Conservation (phyloP, 2,888 invertebrate genomes). For the Leptopilina syphax region DNA sequence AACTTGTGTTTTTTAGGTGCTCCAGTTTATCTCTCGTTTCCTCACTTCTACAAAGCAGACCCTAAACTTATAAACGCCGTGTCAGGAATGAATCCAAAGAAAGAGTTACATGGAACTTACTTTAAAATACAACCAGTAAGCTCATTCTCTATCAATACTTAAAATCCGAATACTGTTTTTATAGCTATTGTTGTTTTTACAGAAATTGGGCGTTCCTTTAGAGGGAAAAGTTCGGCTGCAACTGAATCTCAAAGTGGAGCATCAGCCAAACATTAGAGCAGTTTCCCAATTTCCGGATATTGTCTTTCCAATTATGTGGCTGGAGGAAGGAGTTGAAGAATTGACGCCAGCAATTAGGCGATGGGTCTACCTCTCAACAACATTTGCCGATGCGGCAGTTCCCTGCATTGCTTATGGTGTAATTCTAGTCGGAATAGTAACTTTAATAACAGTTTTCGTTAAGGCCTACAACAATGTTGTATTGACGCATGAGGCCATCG, state of each 20-base stretch:
- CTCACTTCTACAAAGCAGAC: slow-evolving; percentile 92
- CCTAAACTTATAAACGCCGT: slow-evolving; percentile 82
- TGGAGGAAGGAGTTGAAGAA: slow-evolving; percentile 92
- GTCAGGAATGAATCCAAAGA: slow-evolving; percentile 85
- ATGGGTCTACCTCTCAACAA: slow-evolving; percentile 89
- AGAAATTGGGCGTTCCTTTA: slow-evolving; percentile 91
- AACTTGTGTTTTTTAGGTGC: slow-evolving; percentile 80
- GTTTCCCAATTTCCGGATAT: slow-evolving; percentile 88
- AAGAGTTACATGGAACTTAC: slow-evolving; percentile 85
- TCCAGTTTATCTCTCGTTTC: slow-evolving; percentile 92
- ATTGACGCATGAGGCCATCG: slow-evolving; percentile 85
- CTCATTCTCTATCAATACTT: neutral
- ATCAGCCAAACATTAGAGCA: slow-evolving; percentile 84
- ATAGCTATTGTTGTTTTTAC: slow-evolving; percentile 59
- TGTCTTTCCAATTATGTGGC: slow-evolving; percentile 92
- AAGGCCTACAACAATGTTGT: slow-evolving; percentile 87
- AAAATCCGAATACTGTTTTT: too few species aligned
- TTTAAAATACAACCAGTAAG: slow-evolving; percentile 92
- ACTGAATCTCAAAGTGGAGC: slow-evolving; percentile 88
- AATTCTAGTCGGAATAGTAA: slow-evolving; percentile 83
- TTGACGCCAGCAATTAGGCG: slow-evolving; percentile 87
- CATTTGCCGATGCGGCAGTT: slow-evolving; percentile 85
- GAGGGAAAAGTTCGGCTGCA: slow-evolving; percentile 90
- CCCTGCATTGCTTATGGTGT: slow-evolving; percentile 86
- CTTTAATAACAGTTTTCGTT: slow-evolving; percentile 83